phyloP scores from a whole-genome alignment of 1,140 invertebrate genomes.

The Onthophagus taurus region DNA sequence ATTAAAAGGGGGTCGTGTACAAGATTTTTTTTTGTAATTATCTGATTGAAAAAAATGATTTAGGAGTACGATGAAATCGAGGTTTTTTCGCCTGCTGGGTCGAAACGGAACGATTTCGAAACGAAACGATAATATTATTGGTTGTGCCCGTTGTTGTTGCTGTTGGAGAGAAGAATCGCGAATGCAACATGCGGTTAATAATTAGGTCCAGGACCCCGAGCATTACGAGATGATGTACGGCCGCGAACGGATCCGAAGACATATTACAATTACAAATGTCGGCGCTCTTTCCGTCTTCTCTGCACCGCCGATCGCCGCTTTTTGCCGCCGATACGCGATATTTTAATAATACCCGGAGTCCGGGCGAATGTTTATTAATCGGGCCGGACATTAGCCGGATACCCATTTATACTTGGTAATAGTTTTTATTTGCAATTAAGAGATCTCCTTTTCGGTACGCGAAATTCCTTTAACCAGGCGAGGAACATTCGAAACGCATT shows the following conservation, averaged over 20 bases:
- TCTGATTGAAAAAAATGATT: conserved; percentile 19
- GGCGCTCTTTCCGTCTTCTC: neutral
- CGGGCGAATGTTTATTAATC: conserved; percentile 6
- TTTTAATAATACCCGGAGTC: too few relatives aligned
- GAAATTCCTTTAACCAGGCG: too few relatives aligned
- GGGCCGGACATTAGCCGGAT: too few relatives aligned
- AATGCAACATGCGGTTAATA: conserved; percentile 25
- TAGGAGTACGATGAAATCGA: conserved; percentile 10
- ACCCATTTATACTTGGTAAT: conserved; percentile 12
- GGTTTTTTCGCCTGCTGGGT: too few relatives aligned
- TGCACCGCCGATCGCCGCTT: neutral
- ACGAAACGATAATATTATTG: conserved; percentile 24
- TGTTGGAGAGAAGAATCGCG: too few relatives aligned
- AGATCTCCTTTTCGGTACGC: conserved; percentile 9
- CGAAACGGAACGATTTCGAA: conserved; percentile 12
- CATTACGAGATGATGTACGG: conserved; percentile 23
- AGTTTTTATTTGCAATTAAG: conserved; percentile 10
- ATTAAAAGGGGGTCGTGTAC: too few relatives aligned
- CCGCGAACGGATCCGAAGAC: conserved; percentile 17
- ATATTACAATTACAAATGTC: conserved; percentile 24
- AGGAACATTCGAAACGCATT: too few relatives aligned
- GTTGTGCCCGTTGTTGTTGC: conserved; percentile 25
- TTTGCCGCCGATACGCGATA: conserved; percentile 7
- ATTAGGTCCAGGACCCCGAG: conserved; percentile 18
- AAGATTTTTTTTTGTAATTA: too few relatives aligned